Evolutionary conservation across 2,888 invertebrate genomes (phyloP).

Genomic region (Mimumesa dahlbomi): DNA sequence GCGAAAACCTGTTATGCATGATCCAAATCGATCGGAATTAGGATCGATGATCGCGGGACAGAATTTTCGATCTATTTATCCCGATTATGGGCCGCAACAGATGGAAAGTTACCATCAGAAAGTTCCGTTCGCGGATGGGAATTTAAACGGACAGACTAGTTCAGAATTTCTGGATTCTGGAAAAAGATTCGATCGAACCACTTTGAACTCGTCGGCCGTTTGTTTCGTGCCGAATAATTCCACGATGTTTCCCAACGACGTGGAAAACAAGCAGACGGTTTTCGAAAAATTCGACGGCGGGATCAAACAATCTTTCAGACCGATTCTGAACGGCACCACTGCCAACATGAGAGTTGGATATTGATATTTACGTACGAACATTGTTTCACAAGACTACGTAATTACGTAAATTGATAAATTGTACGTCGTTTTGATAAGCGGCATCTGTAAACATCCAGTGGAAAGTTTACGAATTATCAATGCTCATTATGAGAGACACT

Average conservation of each 20-base stretch:
- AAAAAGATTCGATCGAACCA: too few relatives aligned
- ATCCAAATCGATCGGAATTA: background rate
- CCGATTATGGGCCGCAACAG: too few relatives aligned
- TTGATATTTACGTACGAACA: background rate
- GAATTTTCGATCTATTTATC: too few relatives aligned
- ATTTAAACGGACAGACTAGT: too few relatives aligned
- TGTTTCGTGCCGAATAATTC: too few relatives aligned
- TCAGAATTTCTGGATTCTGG: too few relatives aligned
- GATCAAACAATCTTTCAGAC: background rate
- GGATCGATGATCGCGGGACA: background rate
- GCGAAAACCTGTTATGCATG: background rate
- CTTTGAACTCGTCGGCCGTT: too few relatives aligned
- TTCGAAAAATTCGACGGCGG: background rate
- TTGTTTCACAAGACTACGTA: slow-evolving; percentile 4
- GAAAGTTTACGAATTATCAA: background rate
- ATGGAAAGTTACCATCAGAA: too few relatives aligned
- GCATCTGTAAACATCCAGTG: slow-evolving; percentile 3
- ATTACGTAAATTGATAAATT: background rate
- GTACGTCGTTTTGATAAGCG: slow-evolving; percentile 1
- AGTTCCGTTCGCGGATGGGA: too few relatives aligned
- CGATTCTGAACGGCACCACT: background rate
- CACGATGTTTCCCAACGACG: too few relatives aligned
- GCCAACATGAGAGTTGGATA: background rate
- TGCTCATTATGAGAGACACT: background rate
- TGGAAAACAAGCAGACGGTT: background rate